Evolutionary conservation across 2,797 vertebrate genomes (phyloP).

Genomic region (Bucorvus abyssinicus): DNA sequence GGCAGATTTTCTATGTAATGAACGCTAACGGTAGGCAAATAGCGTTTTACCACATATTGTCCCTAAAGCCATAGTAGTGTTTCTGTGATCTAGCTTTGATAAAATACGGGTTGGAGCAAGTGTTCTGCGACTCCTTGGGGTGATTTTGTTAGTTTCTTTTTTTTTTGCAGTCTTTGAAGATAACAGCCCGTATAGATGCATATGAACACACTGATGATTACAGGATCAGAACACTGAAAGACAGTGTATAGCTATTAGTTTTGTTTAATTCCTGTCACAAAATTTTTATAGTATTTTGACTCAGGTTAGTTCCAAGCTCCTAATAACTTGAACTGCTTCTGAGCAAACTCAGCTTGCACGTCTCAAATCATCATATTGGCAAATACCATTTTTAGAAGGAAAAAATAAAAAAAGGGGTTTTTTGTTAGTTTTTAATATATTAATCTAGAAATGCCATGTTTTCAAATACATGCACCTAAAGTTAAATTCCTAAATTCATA

Average conservation of each 20-base stretch:
- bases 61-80: background rate
- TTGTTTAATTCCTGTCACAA: background rate
- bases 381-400: background rate
- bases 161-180: background rate
- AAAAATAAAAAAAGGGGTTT: rapidly evolving
- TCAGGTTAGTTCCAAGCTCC: background rate
- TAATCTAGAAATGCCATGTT: background rate
- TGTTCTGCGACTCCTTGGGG: background rate
- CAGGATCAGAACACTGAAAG: background rate
- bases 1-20: background rate
- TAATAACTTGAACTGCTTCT: background rate
- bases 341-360: background rate
- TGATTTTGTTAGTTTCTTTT: background rate
- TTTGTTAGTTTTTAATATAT: background rate
- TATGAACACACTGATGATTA: background rate
- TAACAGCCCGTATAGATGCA: background rate
- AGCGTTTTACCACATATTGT: background rate
- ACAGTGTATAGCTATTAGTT: background rate
- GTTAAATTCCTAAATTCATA: background rate
- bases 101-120: background rate
- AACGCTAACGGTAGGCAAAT: background rate
- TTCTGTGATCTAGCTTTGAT: background rate
- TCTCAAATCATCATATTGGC: background rate
- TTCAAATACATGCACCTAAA: background rate
- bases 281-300: background rate